Base-by-base conservation (phyloP, 2,797 vertebrate genomes). In the Melopsittacus undulatus region DNA sequence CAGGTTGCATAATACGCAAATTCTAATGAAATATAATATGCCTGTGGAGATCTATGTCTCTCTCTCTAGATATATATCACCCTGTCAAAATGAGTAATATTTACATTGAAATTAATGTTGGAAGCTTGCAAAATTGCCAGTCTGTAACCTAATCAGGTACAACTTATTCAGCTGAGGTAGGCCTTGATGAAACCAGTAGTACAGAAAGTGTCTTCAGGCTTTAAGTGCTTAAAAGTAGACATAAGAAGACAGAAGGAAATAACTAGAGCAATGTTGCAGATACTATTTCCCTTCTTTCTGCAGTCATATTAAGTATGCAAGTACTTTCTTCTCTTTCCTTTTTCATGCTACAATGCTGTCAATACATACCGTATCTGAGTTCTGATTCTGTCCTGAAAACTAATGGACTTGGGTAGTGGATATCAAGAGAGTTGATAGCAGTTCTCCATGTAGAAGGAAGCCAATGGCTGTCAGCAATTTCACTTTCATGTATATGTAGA, bases 91-190 rank as follows among this genome's bases (percentile, higher is more conserved):
- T 80, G 14, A 85, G 38, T 49, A 84, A 75, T 72, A 94, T 89
- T 89, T 94, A 92, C 78, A 95, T 52, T 40, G 38, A 94, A 84
- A 94, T 74, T 87, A 69, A 92, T 87, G 93, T 74, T 46, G 80
- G 69, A 89, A 83, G 68, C 52, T 64, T 80, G 42, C 74, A 70
- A 74, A 90, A 92, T 34, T 80, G 36, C 23, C 46, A 89, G 57
- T 52, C 8, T 87, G 64, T 52, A 94, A 93, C 24, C 19, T 66
- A 91, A 59, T 15, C 22, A 91, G 61, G 42, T 43, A 51, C 4
- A 83, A 45, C n/a, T 66, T 57, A 57, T 23, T 72, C 54, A 90
- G 51, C 8, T 78, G 3, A 2, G 30, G 43, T 11, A 85, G 52
- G 30, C 29, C 92, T 64, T 80, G 18, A 69, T 43, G n/a, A 73